These are phyloP conservation scores for Protobothrops flavoviridis DNA, from an alignment of 2,113 vertebrate genomes.

Conservation along the genomic window DNA sequence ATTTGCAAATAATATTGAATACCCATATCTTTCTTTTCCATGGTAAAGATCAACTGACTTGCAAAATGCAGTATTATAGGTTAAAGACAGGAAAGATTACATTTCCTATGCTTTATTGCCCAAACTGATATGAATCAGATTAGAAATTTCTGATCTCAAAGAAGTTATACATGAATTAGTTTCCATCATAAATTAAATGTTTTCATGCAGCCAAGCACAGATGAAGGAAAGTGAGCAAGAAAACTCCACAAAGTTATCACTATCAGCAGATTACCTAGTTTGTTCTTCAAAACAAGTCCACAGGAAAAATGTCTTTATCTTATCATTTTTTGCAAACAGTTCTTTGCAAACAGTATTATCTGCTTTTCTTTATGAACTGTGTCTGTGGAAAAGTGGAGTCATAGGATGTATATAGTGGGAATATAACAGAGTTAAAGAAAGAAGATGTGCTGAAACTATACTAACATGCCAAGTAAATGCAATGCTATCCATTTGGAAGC, in stretches of 20 bases:
- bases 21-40: not conserved
- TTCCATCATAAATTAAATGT: conserved; percentile 39
- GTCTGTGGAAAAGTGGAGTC: conserved; percentile 46
- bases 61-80: conserved; percentile 17
- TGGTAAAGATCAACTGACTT: not conserved
- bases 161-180: conserved; percentile 44
- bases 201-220: conserved; percentile 18
- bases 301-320: conserved; percentile 60
- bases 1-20: conserved; percentile 19
- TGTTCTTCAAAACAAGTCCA: conserved; percentile 21
- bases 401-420: not conserved
- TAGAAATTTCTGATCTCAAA: conserved; percentile 47
- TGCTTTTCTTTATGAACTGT: conserved; percentile 43
- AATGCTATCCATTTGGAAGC: not conserved
- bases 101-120: conserved; percentile 49
- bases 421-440: not conserved
- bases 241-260: conserved; percentile 32
- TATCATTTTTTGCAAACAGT: conserved; percentile 50
- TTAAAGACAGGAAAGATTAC: conserved; percentile 50
- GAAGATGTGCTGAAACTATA: not conserved
- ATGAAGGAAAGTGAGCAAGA: conserved; percentile 45
- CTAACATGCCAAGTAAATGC: not conserved
- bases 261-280: conserved; percentile 33
- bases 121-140: conserved; percentile 27
- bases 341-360: conserved; percentile 44